Percentiles rank a stretch among this genome's conserved stretches.
phyloP scores from a whole-genome alignment of 2,888 invertebrate genomes.

The Melanophora roralis region DNA sequence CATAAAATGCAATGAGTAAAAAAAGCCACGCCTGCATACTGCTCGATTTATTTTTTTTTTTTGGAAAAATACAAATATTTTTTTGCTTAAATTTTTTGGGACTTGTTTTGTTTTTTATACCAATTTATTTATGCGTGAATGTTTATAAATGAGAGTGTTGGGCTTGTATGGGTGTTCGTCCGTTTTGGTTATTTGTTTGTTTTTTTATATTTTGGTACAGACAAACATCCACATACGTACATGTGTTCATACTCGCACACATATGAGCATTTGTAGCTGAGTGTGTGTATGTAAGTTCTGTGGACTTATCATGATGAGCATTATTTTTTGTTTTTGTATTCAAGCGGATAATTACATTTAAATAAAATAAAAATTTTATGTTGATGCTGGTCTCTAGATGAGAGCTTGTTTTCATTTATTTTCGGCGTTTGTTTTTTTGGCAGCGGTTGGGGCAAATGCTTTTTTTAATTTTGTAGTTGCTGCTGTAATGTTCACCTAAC shows the following conservation, averaged over 20 bases:
- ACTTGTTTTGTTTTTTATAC: conserved; percentile 47
- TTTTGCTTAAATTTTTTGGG: conserved; percentile 32
- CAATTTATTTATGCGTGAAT: conserved; percentile 52
- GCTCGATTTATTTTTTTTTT: conserved; percentile 52
- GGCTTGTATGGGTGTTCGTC: conserved; percentile 58
- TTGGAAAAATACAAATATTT: conserved; percentile 11
- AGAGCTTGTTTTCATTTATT: background rate
- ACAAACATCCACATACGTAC: too few species aligned
- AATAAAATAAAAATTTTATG: conserved; percentile 77
- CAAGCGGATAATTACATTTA: conserved; percentile 77
- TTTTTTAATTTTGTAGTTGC: conserved; percentile 24
- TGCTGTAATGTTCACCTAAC: conserved; percentile 49
- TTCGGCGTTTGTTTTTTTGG: conserved; percentile 6
- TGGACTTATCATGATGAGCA: conserved; percentile 71
- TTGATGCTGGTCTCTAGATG: conserved; percentile 56
- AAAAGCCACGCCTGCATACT: conserved; percentile 74
- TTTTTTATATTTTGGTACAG: conserved; percentile 38
- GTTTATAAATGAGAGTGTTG: conserved; percentile 42
- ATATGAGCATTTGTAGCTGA: conserved; percentile 63
- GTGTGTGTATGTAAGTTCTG: conserved; percentile 60
- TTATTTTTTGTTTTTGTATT: conserved; percentile 71
- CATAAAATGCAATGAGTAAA: conserved; percentile 70
- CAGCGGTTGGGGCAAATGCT: background rate
- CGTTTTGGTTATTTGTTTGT: conserved; percentile 31
- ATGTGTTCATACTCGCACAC: conserved; percentile 67